A percentile compares a stretch with the other conserved stretches of the same genome.
Conservation (phyloP, 2,888 invertebrate species). For the Sabatieria punctata region DNA sequence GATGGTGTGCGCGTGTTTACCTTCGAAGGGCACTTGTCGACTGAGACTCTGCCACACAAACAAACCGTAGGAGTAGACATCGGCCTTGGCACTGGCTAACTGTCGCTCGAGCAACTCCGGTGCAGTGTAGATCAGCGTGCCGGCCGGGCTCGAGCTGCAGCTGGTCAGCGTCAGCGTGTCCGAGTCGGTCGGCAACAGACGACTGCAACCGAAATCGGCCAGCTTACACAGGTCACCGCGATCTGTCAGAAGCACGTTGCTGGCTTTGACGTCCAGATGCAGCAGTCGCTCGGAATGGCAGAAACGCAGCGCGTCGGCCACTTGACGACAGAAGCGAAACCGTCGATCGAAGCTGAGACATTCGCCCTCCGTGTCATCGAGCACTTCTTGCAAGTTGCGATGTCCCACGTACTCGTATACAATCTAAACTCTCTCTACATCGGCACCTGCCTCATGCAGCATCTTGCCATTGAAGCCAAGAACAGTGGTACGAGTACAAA, state of each 20-base stretch:
- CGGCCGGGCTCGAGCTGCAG: neutral
- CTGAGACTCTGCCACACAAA: constrained; percentile 8
- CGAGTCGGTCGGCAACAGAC: neutral
- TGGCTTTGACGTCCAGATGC: constrained; percentile 10
- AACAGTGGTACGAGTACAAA: neutral
- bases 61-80: constrained; percentile 10
- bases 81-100: neutral
- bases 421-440: neutral
- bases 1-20: constrained; percentile 5
- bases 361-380: constrained; percentile 3
- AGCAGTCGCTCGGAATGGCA: constrained; percentile 6
- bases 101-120: constrained; percentile 6
- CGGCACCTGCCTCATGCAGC: neutral
- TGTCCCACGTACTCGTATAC: constrained; percentile 10
- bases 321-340: neutral
- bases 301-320: constrained; percentile 7
- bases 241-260: constrained; percentile 8
- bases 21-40: constrained; percentile 5
- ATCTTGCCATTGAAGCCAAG: neutral
- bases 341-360: neutral
- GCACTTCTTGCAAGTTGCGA: constrained; percentile 4
- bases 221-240: constrained; percentile 1
- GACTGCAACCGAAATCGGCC: constrained; percentile 10
- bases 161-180: neutral
- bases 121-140: constrained; percentile 7